Evolutionary conservation across 2,797 vertebrate species (phyloP), one percentile per base, ranked within the genome.

Genomic region (Propithecus deckenii): DNA sequence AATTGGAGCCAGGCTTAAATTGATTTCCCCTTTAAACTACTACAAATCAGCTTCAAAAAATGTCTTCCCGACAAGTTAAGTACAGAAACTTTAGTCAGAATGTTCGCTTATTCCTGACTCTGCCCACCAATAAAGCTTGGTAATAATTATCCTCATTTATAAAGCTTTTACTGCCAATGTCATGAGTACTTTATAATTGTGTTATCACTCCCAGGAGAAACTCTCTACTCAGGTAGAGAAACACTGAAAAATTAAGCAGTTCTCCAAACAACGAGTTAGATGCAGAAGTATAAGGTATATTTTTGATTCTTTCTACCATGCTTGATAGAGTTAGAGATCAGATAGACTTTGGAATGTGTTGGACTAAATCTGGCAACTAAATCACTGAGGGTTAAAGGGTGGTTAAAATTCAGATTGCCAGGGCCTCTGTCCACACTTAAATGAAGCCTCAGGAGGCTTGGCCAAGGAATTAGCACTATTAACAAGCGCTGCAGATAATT

Each of bases 111-210:
- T 50, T 96, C 76, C 81, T 25, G 65, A 75, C 43, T 72, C 85
- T 92, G 50, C 23, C 65, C 17, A 74, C 4, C 93, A 90, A 71
- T 61, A 90, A 90, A 97, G 43, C 23, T 30, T 71, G n/a, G 63
- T 52, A 84, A 83, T 61, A 72, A 87, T 69, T 91, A 63, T 92
- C 72, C 46, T 93, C 59, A 28, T 48, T 86, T 91, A 59, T 69
- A 88, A 88, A 96, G 79, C 28, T 81, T 92, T 89, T 55, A 91
- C 57, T 55, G 57, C 25, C 63, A 52, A 20, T 50, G 41, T 23
- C 55, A 89, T 38, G n/a, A 72, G 46, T 93, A 32, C 2, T n/a
- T 46, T 69, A 35, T 8, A 87, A 86, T 85, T 96, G 35, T 78
- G n/a, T 35, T 59, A 48, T 20, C 41, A 63, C 78, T 81, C 89